Conservation (phyloP, 2,113 vertebrate species). For the Eulemur macaco region DNA sequence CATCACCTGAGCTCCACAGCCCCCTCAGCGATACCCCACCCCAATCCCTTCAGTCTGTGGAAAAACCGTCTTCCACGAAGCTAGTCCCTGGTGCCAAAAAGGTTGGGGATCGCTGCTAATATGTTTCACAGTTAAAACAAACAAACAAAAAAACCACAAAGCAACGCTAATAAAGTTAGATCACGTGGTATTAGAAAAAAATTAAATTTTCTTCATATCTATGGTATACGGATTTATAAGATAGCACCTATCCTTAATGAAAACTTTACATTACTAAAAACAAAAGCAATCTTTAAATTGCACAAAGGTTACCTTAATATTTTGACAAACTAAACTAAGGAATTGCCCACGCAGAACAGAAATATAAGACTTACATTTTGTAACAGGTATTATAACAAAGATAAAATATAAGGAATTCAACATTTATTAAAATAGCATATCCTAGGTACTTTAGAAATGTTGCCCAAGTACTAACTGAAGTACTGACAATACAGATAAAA, state of each 20-base stretch:
- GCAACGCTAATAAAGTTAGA: background rate
- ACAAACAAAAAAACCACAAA: background rate
- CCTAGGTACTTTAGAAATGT: background rate
- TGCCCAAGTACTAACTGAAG: background rate
- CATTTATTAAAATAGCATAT: background rate
- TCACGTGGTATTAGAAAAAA: background rate
- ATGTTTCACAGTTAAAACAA: background rate
- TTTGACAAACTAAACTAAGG: slow-evolving; percentile 37
- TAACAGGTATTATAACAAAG: slow-evolving; percentile 4
- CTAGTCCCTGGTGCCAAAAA: no score
- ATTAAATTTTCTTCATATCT: background rate
- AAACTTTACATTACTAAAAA: background rate
- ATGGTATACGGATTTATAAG: background rate
- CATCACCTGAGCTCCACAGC: no score
- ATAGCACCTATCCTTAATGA: background rate
- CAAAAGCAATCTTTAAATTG: slow-evolving; percentile 25
- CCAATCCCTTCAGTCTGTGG: no score
- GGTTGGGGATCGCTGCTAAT: background rate
- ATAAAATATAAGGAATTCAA: background rate
- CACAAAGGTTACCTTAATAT: background rate
- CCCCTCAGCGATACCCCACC: no score
- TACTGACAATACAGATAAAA: background rate
- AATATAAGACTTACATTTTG: background rate
- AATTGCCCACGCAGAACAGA: background rate
- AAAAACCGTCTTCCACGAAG: no score